Conservation (phyloP, 2,888 invertebrate species). For the Acrobasis suavella region DNA sequence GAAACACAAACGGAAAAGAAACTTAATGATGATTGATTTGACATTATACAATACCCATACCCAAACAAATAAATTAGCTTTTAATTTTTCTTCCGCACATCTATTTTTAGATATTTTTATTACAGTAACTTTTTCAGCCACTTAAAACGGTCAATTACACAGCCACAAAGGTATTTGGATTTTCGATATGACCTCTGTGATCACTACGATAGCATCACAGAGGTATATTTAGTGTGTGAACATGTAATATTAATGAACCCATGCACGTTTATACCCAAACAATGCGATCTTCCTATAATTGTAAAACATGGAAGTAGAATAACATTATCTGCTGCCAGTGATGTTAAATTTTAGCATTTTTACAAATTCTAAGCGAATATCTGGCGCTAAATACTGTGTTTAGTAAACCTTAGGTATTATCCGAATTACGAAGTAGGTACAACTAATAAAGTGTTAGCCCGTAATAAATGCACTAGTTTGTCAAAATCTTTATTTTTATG, state of each 20-base stretch:
- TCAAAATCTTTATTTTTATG: too few species aligned
- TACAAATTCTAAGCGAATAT: too few species aligned
- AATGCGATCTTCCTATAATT: slow-evolving; percentile 2
- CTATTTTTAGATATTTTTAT: not conserved
- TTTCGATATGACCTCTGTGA: slow-evolving; percentile 12
- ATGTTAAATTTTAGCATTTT: not conserved
- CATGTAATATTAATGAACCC: not conserved
- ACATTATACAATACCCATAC: not conserved
- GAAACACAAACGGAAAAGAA: too few species aligned
- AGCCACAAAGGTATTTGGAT: slow-evolving; percentile 11
- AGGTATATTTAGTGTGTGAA: slow-evolving; percentile 10
- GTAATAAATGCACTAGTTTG: too few species aligned
- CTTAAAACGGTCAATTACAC: slow-evolving; percentile 10
- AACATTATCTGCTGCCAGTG: not conserved
- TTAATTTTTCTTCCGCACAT: not conserved
- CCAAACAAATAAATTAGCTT: not conserved
- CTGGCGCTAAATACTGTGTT: too few species aligned
- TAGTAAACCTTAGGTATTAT: too few species aligned
- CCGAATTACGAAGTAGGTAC: too few species aligned
- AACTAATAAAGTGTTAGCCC: too few species aligned
- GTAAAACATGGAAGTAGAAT: slow-evolving; percentile 9
- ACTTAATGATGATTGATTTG: too few species aligned
- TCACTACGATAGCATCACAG: slow-evolving; percentile 7
- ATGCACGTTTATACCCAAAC: slow-evolving; percentile 3
- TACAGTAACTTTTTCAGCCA: not conserved